Base-by-base conservation (phyloP, 1,140 invertebrate genomes). In the Notospermus geniculatus region DNA sequence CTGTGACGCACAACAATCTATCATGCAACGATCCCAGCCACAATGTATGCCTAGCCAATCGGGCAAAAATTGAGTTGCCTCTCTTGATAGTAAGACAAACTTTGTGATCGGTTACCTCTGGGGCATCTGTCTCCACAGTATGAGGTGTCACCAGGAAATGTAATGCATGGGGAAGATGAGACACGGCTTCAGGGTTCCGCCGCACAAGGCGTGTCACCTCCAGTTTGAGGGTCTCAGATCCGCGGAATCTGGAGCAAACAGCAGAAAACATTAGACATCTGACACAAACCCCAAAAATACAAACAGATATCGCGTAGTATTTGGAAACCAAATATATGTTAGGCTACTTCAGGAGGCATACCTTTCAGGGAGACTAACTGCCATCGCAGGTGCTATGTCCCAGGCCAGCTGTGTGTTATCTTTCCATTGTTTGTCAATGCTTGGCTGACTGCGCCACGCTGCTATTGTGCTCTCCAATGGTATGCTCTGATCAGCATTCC, bases 141-240 rank as follows among this genome's bases (percentile, higher is more conserved):
- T 95, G 90, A 0, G 93, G 90, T 0, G 93, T 97, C 36, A 93
- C 91, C 0, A 99, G 83, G 79, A 93, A 96, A 70, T 91, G 89
- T 1, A 98, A 83, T 0, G 95, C 94, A 78, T 95, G 89, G 0
- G 95, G 88, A 52, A 99, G 87, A 75, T 97, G 91, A 68, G 89
- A 89, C 0, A 97, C 94, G 22, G 86, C 84, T 1, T 88, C 88
- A 1, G 96, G 95, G 73, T 92, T 89, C 2, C 85, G 77, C 54
- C 88, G 84, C 0, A 93, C 90, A 27, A 91, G 79, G 13, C 87
- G 82, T 2, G 87, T 87, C 1, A 93, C 87, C 79, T 96, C 92
- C 60, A 85, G 86, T n/a, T 88, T 82, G 56, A 95, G 88, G 13
- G 86, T 84, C 30, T 93, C 90, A 50, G 88, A 85, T 72, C 86